A percentile compares a stretch with the other conserved stretches of the same genome.
These are phyloP conservation scores for Cryptophagus acutangulus DNA, from an alignment of 2,888 invertebrate species.

Conservation along the genomic window DNA sequence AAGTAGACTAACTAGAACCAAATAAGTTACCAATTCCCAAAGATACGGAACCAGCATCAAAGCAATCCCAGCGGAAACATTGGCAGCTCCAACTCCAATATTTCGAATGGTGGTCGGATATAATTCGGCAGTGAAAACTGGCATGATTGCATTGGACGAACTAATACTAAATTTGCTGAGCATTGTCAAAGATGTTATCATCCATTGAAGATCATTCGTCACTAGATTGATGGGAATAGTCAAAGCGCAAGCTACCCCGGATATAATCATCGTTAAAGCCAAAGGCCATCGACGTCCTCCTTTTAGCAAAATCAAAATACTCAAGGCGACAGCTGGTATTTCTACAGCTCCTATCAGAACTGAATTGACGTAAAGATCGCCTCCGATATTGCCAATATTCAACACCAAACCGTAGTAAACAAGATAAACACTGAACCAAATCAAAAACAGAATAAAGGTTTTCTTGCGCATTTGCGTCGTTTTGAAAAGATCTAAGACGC, in stretches of 20 bases:
- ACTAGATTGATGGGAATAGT: conserved; percentile 52
- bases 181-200: conserved; percentile 70
- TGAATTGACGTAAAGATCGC: conserved; percentile 69
- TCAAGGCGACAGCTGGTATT: conserved; percentile 71
- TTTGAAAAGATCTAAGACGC: conserved; percentile 62
- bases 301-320: conserved; percentile 69
- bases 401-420: conserved; percentile 73
- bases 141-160: conserved; percentile 73
- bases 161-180: conserved; percentile 76
- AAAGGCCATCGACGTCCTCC: conserved; percentile 70
- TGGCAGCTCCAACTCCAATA: conserved; percentile 71
- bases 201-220: conserved; percentile 57
- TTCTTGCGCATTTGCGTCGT: conserved; percentile 61
- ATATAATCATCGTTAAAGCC: conserved; percentile 61
- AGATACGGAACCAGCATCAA: conserved; percentile 73
- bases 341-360: conserved; percentile 72
- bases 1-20: conserved; percentile 5
- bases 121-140: conserved; percentile 72
- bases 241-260: conserved; percentile 64
- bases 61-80: conserved; percentile 70
- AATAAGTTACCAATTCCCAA: conserved; percentile 63
- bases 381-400: conserved; percentile 69
- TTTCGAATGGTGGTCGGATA: conserved; percentile 77
- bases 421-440: conserved; percentile 74
- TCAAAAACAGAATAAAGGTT: conserved; percentile 64